Base-by-base conservation (phyloP, 1,140 invertebrate species). In the Tribolium madens region DNA sequence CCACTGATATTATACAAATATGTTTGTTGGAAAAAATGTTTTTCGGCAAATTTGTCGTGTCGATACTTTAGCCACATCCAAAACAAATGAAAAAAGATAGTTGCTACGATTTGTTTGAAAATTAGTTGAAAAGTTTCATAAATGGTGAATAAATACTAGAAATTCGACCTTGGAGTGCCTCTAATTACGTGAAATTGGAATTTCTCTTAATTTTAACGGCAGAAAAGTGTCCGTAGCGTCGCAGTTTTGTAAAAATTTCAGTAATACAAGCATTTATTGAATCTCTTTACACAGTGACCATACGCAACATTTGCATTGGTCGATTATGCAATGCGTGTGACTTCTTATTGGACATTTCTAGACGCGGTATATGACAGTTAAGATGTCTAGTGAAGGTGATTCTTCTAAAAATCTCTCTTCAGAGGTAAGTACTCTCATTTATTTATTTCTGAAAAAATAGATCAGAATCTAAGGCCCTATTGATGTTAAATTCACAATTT, bases 361-460 rank as follows among this genome's bases (percentile, higher is more conserved):
- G 83, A 84, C 82, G 83, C 83, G 80, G 80, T 81, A 80, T 72
- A 81, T 80, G 79, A 82, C 79, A 82, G 83, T 82, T 81, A 80
- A 81, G 60, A 85, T 85, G 83, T 85, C 83, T 74, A 83, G 79
- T 74, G 84, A 84, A 78, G 83, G 83, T 78, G 84, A 85, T 82
- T 84, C 83, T 75, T 78, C 80, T 50, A 85, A 85, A 85, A 83
- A 79, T 81, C 73, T 76, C 57, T 75, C 77, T 60, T 79, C 83
- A 48, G 83, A 84, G 81, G 84, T 83, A 82, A 81, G 76, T 82
- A 76, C 48, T 21, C 31, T 46, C 74, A 47, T 31, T 71, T 46
- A 60, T 69, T 53, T 60, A 73, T 72, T 64, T 5, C 14, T n/a
- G 5, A 33, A 64, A 31, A 31, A 64, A 33, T 12, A 33, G 21